These are phyloP conservation scores for Pampus argenteus DNA, from an alignment of 2,797 vertebrate genomes.

Conservation along the genomic window DNA sequence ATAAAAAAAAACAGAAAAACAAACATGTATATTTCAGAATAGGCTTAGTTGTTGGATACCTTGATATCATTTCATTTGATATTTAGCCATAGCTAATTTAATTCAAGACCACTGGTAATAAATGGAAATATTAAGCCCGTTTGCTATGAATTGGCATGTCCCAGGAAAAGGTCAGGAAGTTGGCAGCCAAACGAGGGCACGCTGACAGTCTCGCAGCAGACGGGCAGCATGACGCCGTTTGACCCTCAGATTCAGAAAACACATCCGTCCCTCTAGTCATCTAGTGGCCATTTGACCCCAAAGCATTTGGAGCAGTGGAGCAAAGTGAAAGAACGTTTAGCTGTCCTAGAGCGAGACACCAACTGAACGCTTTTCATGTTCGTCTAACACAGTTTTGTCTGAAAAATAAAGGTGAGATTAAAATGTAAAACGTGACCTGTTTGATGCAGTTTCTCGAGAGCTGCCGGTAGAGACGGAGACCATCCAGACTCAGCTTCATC, in stretches of 20 bases:
- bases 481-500: constrained; percentile 92
- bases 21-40: not conserved
- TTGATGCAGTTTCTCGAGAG: constrained; percentile 83
- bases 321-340: not conserved
- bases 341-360: not conserved
- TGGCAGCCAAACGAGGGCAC: constrained; percentile 8
- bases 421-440: constrained; percentile 14
- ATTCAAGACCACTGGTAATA: not conserved
- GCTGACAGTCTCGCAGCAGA: not conserved
- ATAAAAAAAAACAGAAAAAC: not conserved
- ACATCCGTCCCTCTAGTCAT: constrained; percentile 9
- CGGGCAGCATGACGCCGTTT: not conserved
- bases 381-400: not conserved
- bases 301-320: not conserved
- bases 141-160: constrained; percentile 3
- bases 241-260: constrained; percentile 18
- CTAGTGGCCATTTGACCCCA: not conserved
- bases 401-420: not conserved
- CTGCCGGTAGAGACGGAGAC: constrained; percentile 87
- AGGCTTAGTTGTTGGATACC: not conserved
- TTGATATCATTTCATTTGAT: constrained; percentile 6
- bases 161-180: constrained; percentile 11
- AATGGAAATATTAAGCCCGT: constrained; percentile 1
- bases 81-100: not conserved
- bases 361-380: not conserved